phyloP scores from a whole-genome alignment of 2,888 invertebrate species.

The Caenorhabditis panamensis region DNA sequence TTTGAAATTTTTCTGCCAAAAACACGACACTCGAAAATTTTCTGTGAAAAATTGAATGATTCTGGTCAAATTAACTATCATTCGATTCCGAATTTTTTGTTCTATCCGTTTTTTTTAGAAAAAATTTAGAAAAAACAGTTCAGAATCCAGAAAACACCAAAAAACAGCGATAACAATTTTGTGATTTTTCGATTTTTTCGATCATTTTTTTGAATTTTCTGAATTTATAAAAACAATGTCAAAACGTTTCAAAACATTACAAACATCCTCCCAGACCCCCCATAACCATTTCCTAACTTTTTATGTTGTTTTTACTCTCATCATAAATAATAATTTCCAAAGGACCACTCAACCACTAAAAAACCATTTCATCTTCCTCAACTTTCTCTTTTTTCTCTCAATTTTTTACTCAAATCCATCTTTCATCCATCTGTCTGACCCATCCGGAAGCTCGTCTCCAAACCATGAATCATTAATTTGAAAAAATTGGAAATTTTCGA shows the following conservation, averaged over 20 bases:
- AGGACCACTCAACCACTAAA: not conserved
- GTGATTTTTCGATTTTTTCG: not conserved
- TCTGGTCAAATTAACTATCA: no score
- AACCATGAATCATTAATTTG: not conserved
- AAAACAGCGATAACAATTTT: not conserved
- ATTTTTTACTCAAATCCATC: not conserved
- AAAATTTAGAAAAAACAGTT: no score
- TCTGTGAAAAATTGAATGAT: no score
- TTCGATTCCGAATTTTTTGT: no score
- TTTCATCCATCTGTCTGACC: no score
- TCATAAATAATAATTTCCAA: not conserved
- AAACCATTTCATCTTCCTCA: not conserved
- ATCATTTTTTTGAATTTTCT: not conserved
- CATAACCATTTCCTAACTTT: not conserved
- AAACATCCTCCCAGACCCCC: no score
- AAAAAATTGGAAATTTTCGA: no score
- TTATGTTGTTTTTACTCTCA: not conserved
- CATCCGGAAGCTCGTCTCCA: not conserved
- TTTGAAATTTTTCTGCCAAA: no score
- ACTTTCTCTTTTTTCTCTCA: no score
- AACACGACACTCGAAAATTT: no score
- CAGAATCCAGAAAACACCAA: not conserved
- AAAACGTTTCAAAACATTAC: no score
- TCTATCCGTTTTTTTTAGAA: no score
- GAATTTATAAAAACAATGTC: not conserved